phyloP scores from a whole-genome alignment of 2,797 vertebrate genomes.

The Oreonectes daqikongensis region DNA sequence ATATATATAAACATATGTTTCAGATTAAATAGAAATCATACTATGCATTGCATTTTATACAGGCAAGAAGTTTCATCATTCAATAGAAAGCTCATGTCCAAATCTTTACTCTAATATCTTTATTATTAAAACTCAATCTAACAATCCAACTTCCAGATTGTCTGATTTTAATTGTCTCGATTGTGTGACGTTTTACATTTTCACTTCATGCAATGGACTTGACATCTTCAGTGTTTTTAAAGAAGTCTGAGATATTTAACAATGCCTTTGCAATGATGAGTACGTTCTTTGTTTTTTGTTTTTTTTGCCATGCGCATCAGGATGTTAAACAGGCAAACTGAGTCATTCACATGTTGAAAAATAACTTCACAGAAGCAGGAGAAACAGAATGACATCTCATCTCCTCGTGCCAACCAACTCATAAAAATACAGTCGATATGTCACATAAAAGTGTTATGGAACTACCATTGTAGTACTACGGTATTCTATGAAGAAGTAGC shows the following conservation, averaged over 20 bases:
- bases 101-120: not conserved
- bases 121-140: too few relatives aligned
- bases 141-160: not conserved
- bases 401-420: conserved; percentile 40
- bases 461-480: not conserved
- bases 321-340: not conserved
- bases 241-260: not conserved
- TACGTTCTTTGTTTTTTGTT: not conserved
- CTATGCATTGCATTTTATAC: conserved; percentile 40
- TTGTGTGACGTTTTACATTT: conserved; percentile 14
- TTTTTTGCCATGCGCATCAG: not conserved
- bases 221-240: not conserved
- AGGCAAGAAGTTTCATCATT: conserved; percentile 44
- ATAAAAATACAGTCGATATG: conserved; percentile 45
- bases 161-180: conserved; percentile 2
- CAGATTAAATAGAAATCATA: conserved; percentile 47
- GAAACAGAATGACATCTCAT: conserved; percentile 43
- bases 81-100: not conserved
- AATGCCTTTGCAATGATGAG: not conserved
- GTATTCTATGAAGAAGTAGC: not conserved
- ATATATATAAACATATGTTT: conserved; percentile 61
- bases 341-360: conserved; percentile 14
- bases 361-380: conserved; percentile 40
- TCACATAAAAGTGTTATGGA: conserved; percentile 11
- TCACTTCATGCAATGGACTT: conserved; percentile 16